These are phyloP conservation scores for Deroplatys truncata DNA, from an alignment of 2,888 invertebrate genomes.

Conservation along the genomic window DNA sequence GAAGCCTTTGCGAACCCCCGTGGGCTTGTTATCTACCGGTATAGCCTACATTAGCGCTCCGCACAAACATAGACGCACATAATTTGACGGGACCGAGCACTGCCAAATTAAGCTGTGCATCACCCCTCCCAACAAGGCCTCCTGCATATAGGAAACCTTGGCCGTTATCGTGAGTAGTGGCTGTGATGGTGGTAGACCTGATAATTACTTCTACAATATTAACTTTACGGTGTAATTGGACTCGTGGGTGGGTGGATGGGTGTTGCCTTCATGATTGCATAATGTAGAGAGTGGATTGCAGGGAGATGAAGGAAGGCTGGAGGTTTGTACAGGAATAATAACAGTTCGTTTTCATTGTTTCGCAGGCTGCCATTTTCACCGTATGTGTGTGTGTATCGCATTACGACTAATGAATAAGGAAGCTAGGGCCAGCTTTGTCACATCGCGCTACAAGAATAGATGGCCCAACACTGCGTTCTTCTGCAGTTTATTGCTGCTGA, in stretches of 20 bases:
- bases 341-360: background rate
- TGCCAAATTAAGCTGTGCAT: conserved; percentile 15
- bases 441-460: background rate
- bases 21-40: conserved; percentile 5
- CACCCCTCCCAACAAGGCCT: background rate
- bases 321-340: background rate
- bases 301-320: background rate
- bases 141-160: background rate
- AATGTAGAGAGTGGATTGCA: background rate
- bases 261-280: background rate
- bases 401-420: background rate
- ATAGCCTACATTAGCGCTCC: background rate
- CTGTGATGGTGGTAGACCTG: conserved; percentile 1
- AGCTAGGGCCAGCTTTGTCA: background rate
- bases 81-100: background rate
- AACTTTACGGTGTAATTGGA: conserved; percentile 2
- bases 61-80: background rate
- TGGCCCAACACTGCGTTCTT: background rate
- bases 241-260: background rate
- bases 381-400: background rate
- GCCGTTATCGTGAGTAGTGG: background rate
- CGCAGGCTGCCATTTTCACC: background rate
- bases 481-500: background rate
- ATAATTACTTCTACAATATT: conserved; percentile 17
- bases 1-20: background rate